phyloP scores from a whole-genome alignment of 37 sponge, comb jelly and placozoan genomes.

The Halisarca cf. caerulea region DNA sequence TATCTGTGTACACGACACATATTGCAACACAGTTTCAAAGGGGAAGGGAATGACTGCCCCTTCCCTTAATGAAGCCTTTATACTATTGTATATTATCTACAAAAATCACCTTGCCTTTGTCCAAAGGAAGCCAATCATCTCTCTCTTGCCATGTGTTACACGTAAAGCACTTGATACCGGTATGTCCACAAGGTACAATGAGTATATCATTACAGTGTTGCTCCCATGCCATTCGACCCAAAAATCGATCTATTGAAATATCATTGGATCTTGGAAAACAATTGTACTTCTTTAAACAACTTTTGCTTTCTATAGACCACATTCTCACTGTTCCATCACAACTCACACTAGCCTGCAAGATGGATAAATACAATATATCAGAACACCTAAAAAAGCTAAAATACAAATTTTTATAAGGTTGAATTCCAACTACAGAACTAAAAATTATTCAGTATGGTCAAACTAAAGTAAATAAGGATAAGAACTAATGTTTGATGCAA shows the following conservation, averaged over 20 bases:
- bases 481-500: not conserved
- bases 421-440: too few relatives aligned
- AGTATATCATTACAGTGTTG: not conserved
- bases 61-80: too few relatives aligned
- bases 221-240: conserved; percentile 66
- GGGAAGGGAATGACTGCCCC: too few relatives aligned
- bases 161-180: not conserved
- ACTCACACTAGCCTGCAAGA: conserved; percentile 46
- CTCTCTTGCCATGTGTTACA: not conserved
- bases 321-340: conserved; percentile 70
- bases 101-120: not conserved
- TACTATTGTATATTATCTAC: too few relatives aligned
- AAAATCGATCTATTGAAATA: conserved; percentile 25
- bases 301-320: conserved; percentile 54
- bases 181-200: not conserved
- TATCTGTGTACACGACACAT: too few relatives aligned
- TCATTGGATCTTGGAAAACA: conserved; percentile 60
- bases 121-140: not conserved
- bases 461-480: not conserved
- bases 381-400: not conserved
- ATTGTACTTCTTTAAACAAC: conserved; percentile 33
- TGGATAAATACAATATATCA: not conserved
- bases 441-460: too few relatives aligned
- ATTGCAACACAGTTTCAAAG: too few relatives aligned
- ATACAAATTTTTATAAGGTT: too few relatives aligned